phyloP scores from a whole-genome alignment of 2,113 vertebrate genomes.

The Speoplatyrhinus poulsoni region DNA sequence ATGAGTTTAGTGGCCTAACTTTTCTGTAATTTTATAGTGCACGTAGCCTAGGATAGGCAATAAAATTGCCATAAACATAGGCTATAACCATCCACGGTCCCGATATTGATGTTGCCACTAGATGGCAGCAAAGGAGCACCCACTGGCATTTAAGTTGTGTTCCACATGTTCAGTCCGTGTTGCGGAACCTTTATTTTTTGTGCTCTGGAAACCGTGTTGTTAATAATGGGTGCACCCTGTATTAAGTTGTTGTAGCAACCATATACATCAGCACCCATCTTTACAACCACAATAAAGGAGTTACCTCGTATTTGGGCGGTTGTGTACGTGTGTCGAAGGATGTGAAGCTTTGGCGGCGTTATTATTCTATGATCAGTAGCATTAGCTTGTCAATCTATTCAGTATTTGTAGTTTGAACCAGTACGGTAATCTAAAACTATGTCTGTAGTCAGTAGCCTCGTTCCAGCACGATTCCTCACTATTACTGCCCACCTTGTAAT shows the following conservation, averaged over 20 bases:
- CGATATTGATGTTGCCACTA: slow-evolving; percentile 8
- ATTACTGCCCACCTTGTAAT: slow-evolving; percentile 86
- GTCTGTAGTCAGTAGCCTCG: slow-evolving; percentile 77
- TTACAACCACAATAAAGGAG: no score
- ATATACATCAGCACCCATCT: neutral
- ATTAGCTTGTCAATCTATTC: no score
- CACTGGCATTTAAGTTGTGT: slow-evolving; percentile 3
- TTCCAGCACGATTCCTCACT: slow-evolving; percentile 86
- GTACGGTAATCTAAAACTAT: slow-evolving; percentile 52
- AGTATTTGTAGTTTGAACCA: no score
- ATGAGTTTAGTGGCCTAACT: no score
- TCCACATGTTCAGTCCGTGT: slow-evolving; percentile 11
- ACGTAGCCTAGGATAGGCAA: no score
- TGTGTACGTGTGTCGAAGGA: no score
- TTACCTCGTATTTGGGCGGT: no score
- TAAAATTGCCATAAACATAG: no score
- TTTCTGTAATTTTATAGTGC: no score
- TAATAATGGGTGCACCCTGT: slow-evolving; percentile 13
- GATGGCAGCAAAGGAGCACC: slow-evolving; percentile 19
- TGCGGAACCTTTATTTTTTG: slow-evolving; percentile 33
- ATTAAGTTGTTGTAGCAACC: slow-evolving; percentile 69
- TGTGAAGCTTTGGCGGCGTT: no score
- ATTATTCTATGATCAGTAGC: no score
- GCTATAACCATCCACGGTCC: neutral
- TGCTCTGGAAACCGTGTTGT: neutral